Conservation (phyloP, 2,888 invertebrate genomes). For the Lochmaea capreae region DNA sequence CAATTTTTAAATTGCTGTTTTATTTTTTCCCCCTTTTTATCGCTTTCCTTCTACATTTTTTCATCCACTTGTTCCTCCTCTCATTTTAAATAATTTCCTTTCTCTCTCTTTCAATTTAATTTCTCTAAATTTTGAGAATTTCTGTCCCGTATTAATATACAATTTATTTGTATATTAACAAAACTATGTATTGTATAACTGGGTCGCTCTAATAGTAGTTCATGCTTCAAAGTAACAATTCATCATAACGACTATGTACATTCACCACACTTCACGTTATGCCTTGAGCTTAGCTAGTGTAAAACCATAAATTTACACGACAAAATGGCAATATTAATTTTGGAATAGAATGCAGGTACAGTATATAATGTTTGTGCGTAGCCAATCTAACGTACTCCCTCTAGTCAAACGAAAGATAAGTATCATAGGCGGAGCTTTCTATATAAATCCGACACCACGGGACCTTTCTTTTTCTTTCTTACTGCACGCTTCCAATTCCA, state of each 20-base stretch:
- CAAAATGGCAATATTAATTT: slow-evolving; percentile 23
- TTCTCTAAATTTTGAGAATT: too few species aligned
- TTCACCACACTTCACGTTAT: slow-evolving; percentile 12
- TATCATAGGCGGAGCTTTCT: not conserved
- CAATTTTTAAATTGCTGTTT: too few species aligned
- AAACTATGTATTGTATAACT: not conserved
- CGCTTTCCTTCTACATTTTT: too few species aligned
- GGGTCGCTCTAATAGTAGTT: not conserved
- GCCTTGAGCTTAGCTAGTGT: slow-evolving; percentile 18
- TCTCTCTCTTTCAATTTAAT: too few species aligned
- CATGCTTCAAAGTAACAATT: slow-evolving; percentile 12
- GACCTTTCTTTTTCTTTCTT: too few species aligned
- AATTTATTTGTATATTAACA: too few species aligned
- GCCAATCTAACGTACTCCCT: slow-evolving; percentile 20
- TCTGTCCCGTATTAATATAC: too few species aligned
- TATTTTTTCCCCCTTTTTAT: too few species aligned
- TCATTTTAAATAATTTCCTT: too few species aligned
- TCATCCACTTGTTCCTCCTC: too few species aligned
- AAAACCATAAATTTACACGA: slow-evolving; percentile 26
- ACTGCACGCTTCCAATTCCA: too few species aligned
- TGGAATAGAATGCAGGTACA: slow-evolving; percentile 27
- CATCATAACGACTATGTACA: slow-evolving; percentile 17
- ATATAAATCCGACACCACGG: not conserved
- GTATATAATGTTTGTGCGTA: not conserved
- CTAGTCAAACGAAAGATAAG: not conserved